Conservation (phyloP, 2,113 vertebrate species). For the Saccopteryx leptura region DNA sequence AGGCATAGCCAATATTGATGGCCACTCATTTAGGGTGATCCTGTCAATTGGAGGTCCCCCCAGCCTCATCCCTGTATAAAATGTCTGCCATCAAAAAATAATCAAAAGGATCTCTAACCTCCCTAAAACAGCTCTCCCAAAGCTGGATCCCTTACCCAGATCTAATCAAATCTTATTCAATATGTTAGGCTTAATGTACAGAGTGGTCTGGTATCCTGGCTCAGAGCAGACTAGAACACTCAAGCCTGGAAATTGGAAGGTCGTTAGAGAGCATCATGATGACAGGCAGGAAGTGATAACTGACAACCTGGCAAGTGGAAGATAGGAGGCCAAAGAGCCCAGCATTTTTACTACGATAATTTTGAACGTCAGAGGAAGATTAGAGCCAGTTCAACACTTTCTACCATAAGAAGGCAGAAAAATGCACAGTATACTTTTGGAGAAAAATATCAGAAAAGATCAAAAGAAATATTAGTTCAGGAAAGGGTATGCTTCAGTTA, state of each 20-base stretch:
- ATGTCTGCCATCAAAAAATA: background rate
- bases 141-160: background rate
- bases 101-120: background rate
- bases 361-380: background rate
- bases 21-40: background rate
- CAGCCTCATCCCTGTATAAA: background rate
- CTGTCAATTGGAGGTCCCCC: background rate
- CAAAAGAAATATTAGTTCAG: background rate
- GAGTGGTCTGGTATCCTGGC: too few species aligned
- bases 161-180: background rate
- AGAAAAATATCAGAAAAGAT: background rate
- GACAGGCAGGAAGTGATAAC: background rate
- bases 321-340: background rate
- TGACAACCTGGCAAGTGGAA: rapidly evolving
- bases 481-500: background rate
- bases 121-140: background rate
- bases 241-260: background rate
- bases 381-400: background rate
- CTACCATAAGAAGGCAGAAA: background rate
- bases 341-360: background rate
- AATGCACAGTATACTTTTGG: background rate
- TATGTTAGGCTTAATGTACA: too few species aligned
- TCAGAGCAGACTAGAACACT: background rate
- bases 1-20: background rate
- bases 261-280: rapidly evolving